Percentiles rank a stretch among this genome's conserved stretches.
Conservation (phyloP, 2,888 invertebrate species). For the Tubiluchus corallicola region DNA sequence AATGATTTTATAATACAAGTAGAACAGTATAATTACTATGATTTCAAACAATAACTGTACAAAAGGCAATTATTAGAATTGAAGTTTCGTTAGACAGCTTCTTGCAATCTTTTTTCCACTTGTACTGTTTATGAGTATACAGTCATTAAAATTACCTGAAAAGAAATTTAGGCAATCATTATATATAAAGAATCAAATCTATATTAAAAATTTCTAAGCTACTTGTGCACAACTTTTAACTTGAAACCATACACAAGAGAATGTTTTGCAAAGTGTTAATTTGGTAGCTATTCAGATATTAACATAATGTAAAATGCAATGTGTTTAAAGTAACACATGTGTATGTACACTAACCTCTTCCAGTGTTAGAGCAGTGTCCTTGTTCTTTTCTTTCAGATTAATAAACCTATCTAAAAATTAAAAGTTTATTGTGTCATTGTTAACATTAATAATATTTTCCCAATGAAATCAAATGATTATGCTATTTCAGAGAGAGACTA, state of each 20-base stretch:
- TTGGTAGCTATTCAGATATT: too few species aligned
- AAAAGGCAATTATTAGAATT: too few species aligned
- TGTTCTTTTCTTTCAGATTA: constrained; percentile 47
- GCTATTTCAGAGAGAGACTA: background rate
- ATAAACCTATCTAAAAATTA: constrained; percentile 43
- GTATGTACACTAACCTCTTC: constrained; percentile 39
- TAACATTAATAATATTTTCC: constrained; percentile 6
- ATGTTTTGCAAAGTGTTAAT: too few species aligned
- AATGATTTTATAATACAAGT: too few species aligned
- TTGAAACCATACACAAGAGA: too few species aligned
- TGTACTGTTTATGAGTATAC: constrained; percentile 36
- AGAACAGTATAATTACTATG: too few species aligned
- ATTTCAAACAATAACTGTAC: too few species aligned
- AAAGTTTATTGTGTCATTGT: constrained; percentile 9
- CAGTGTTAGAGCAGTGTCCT: constrained; percentile 46
- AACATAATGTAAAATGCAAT: too few species aligned
- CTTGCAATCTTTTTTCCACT: too few species aligned
- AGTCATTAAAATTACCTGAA: constrained; percentile 42
- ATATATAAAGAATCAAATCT: constrained; percentile 10
- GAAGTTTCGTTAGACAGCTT: too few species aligned
- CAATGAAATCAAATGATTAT: background rate
- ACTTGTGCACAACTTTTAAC: too few species aligned
- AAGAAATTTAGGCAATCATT: constrained; percentile 15
- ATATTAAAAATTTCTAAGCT: constrained; percentile 3
- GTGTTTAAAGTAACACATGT: background rate